Conservation (phyloP, 2,797 vertebrate species). For the Manis pentadactyla region DNA sequence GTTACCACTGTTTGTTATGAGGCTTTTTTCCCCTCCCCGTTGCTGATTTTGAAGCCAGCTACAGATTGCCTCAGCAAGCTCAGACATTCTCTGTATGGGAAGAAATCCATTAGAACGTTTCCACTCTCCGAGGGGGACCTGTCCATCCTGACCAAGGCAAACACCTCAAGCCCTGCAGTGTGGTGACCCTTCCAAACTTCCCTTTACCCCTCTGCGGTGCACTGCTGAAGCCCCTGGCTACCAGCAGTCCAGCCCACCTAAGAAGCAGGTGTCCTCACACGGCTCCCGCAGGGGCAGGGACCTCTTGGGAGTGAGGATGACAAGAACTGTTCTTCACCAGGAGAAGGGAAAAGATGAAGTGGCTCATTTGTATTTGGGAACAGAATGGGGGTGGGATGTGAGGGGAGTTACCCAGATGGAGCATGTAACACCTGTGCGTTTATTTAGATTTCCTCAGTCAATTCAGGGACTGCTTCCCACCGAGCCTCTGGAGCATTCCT, state of each 20-base stretch:
- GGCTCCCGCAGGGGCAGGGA: background rate
- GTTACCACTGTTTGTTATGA: slow-evolving; percentile 80
- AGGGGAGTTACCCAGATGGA: slow-evolving; percentile 43
- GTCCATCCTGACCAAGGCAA: background rate
- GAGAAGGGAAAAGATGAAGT: background rate
- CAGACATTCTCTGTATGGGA: background rate
- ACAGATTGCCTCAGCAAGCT: slow-evolving; percentile 56
- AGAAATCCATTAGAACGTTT: slow-evolving; percentile 1
- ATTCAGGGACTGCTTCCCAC: background rate
- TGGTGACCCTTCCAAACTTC: background rate
- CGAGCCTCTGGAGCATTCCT: background rate
- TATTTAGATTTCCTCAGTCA: slow-evolving; percentile 47
- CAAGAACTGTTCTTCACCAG: background rate
- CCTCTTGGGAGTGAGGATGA: background rate
- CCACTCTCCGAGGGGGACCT: background rate
- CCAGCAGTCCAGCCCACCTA: background rate
- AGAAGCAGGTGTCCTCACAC: background rate
- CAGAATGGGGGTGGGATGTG: slow-evolving; percentile 56
- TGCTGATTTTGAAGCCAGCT: slow-evolving; percentile 69
- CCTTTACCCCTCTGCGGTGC: background rate
- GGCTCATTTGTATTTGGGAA: slow-evolving; percentile 15
- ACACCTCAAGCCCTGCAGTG: background rate
- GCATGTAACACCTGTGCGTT: slow-evolving; percentile 64
- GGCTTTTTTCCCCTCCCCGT: slow-evolving; percentile 26
- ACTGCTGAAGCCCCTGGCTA: background rate